Evolutionary conservation across 2,797 vertebrate genomes (phyloP), one percentile per base, ranked within the genome.

Genomic region (Myotis daubentonii): DNA sequence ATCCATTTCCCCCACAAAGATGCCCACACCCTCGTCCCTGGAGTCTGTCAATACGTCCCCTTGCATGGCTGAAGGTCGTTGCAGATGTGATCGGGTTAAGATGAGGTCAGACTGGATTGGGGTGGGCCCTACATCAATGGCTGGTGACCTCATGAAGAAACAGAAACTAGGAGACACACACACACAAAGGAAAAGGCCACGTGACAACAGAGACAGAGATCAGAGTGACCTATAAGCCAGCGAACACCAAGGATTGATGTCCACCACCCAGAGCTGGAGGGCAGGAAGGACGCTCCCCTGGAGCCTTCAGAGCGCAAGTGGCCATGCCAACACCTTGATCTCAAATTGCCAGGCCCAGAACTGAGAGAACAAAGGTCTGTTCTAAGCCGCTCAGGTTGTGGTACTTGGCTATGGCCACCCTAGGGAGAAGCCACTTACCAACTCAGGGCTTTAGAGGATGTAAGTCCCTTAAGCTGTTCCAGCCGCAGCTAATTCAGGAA

Each of bases 381-480:
- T 23, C 30, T 25, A 33, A 74, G 10, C 7, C n/a, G 1, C 13
- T 20, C 17, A 6, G 5, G 11, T 2, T 51, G 62, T 0, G 6
- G 72, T 3, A 6, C 60, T 88, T 51, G 38, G n/a, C 41, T 0
- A 2, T 11, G 25, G 36, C 33, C 12, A 7, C 41, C 53, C 51
- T 30, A 13, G 38, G 88, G 55, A 60, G 23, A 75, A 60, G 23
- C 11, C 4, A 6, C 38, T 86, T 9, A 2, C 44, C 47, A 22
- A n/a, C 25, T 28, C n/a, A 23, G 53, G 91, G 62, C 57, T 30
- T 49, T 44, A 76, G 91, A 87, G 86, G 44, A 78, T 38, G 33
- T 65, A 92, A 75, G 87, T 30, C 16, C 92, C 74, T 84, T 91
- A 84, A 84, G 79, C n/a, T 30, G 91, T 49, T 36, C 44, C 53